Conservation (phyloP, 2,797 vertebrate species). For the Acanthopagrus latus region DNA sequence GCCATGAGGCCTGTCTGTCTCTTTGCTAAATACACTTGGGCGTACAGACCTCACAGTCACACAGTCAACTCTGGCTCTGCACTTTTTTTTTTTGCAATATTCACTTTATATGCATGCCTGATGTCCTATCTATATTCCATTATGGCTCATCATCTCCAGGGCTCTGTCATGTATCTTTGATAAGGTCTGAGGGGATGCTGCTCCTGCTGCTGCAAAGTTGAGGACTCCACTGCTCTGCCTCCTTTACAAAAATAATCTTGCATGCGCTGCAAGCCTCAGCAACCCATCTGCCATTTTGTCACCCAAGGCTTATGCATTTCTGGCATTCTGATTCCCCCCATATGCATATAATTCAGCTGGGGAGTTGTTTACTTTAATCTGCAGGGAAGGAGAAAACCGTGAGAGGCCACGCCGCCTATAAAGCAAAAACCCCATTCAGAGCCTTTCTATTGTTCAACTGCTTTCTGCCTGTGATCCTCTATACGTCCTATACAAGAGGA, state of each 20-base stretch:
- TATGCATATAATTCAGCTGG: not conserved
- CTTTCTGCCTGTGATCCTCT: not conserved
- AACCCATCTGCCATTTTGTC: constrained; percentile 83
- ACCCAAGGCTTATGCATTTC: constrained; percentile 37
- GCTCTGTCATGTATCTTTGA: constrained; percentile 34
- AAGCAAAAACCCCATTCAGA: not conserved
- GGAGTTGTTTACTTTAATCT: constrained; percentile 2
- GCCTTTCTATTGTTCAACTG: not conserved
- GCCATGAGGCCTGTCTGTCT: constrained; percentile 49
- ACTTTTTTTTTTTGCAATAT: constrained; percentile 5
- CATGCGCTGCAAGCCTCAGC: constrained; percentile 46
- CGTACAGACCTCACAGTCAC: constrained; percentile 17
- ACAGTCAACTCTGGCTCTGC: not conserved
- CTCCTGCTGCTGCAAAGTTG: constrained; percentile 49
- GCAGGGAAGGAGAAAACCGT: not conserved
- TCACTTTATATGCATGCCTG: constrained; percentile 2
- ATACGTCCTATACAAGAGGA: constrained; percentile 8
- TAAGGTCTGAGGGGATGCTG: not conserved
- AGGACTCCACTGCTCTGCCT: constrained; percentile 31
- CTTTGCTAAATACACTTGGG: constrained; percentile 25
- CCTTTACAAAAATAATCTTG: constrained; percentile 47
- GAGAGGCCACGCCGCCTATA: not conserved
- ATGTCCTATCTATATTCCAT: constrained; percentile 9
- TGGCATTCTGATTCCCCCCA: no score
- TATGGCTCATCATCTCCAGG: not conserved